Conservation (phyloP, 1,140 invertebrate genomes). For the Bicyclus anynana region DNA sequence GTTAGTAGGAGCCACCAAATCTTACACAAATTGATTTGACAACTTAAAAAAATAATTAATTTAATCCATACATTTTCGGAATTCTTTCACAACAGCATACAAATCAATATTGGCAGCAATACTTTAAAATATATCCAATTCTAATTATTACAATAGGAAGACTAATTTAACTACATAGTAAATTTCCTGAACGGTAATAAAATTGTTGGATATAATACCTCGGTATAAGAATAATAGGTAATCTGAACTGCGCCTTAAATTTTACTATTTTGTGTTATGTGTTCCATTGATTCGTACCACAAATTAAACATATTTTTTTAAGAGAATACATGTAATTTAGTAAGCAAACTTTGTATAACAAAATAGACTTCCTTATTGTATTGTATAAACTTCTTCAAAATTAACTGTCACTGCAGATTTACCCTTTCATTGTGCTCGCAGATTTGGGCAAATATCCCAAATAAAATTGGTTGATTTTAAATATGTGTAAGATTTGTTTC, state of each 20-base stretch:
- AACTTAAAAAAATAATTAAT: background rate
- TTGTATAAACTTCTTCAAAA: no score
- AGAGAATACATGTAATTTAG: no score
- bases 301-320: no score
- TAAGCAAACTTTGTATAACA: no score
- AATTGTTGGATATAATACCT: conserved; percentile 27
- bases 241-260: conserved; percentile 20
- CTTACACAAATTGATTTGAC: background rate
- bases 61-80: background rate
- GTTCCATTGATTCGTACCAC: no score
- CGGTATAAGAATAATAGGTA: conserved; percentile 24
- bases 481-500: no score
- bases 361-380: no score
- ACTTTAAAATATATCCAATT: background rate
- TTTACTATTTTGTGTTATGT: no score
- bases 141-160: background rate
- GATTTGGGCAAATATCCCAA: no score
- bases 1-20: conserved; percentile 11
- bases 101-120: background rate
- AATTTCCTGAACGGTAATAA: conserved; percentile 12
- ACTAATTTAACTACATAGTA: conserved; percentile 18
- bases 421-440: no score
- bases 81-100: background rate
- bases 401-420: no score
- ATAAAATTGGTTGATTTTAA: no score